Evolutionary conservation across 2,888 invertebrate genomes (phyloP).

Genomic region (Torymus tubicola): DNA sequence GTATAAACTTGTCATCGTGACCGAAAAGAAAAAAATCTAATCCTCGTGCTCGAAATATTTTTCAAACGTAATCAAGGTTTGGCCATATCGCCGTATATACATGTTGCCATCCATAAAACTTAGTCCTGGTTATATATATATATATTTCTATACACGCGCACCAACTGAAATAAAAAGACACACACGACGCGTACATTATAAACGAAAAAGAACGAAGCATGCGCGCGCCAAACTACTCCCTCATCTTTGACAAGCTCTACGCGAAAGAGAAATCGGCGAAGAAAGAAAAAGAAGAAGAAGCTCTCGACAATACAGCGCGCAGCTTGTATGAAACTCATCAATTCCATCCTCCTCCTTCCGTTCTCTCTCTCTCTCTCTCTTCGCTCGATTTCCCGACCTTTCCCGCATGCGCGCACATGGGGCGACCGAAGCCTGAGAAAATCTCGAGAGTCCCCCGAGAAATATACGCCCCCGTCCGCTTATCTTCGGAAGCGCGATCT

Average conservation of each 20-base stretch:
- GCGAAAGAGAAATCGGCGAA: neutral
- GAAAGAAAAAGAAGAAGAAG: neutral
- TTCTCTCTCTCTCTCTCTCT: neutral
- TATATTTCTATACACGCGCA: no score
- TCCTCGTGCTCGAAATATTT: no score
- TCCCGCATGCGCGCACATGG: constrained; percentile 53
- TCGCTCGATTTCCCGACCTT: constrained; percentile 30
- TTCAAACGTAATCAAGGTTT: no score
- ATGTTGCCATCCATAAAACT: no score
- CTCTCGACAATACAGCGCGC: neutral
- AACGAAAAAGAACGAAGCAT: no score
- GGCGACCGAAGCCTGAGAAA: constrained; percentile 31
- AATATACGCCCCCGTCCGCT: constrained; percentile 43
- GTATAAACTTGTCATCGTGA: no score
- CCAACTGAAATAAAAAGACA: no score
- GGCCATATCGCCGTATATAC: no score
- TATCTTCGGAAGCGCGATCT: constrained; percentile 41
- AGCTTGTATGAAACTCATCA: constrained; percentile 42
- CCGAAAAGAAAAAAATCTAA: no score
- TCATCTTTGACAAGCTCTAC: constrained; percentile 23
- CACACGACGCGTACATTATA: no score
- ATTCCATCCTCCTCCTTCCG: constrained; percentile 35
- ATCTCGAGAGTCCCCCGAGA: constrained; percentile 52
- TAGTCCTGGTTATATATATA: no score
- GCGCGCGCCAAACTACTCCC: constrained; percentile 10